Percentiles rank a stretch among this genome's conserved stretches.
Evolutionary conservation across 2,113 vertebrate species (phyloP).

Genomic region (Colinus virginianus): DNA sequence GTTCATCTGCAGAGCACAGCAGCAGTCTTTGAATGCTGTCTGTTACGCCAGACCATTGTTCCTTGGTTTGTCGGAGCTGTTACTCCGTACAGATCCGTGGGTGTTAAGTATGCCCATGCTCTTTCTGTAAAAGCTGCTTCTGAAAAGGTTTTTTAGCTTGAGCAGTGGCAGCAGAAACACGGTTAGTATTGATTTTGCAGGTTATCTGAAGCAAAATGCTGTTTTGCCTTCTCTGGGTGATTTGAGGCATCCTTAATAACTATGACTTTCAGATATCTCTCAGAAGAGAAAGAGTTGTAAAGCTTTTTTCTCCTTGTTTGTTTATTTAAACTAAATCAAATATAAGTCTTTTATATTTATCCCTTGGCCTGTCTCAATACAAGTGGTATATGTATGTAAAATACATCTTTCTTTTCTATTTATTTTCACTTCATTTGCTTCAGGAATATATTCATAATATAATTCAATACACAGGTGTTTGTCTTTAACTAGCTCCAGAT

Average conservation of each 20-base stretch:
- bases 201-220: constrained; percentile 22
- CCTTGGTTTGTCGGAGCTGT: background rate
- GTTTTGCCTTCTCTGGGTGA: constrained; percentile 41
- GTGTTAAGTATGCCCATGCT: background rate
- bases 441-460: background rate
- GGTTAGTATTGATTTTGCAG: constrained; percentile 54
- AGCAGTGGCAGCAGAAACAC: constrained; percentile 16
- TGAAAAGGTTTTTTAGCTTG: background rate
- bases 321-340: background rate
- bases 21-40: rapidly evolving
- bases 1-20: background rate
- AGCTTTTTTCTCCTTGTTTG: background rate
- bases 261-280: background rate
- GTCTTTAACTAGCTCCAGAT: background rate
- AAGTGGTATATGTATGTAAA: background rate
- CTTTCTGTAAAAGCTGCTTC: background rate
- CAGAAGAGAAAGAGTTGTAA: background rate
- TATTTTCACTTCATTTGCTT: background rate
- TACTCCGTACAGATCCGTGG: background rate
- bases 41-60: background rate
- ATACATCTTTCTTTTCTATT: background rate
- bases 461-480: background rate
- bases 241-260: constrained; percentile 52
- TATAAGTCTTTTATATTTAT: background rate
- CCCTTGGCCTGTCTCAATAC: background rate